phyloP scores from a whole-genome alignment of 2,797 vertebrate genomes.

The Molossus molossus region DNA sequence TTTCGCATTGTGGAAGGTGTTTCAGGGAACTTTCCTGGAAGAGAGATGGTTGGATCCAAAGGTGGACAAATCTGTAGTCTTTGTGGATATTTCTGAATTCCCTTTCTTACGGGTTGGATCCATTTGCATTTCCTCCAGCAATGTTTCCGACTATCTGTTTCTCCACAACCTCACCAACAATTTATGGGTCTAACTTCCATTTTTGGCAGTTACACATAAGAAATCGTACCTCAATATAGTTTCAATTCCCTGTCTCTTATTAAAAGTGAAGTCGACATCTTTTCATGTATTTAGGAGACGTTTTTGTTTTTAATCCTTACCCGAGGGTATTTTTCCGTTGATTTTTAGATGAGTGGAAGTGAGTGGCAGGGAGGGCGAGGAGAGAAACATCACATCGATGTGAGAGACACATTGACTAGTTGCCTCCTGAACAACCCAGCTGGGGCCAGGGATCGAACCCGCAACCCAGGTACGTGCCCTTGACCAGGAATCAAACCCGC shows the following conservation, averaged over 20 bases:
- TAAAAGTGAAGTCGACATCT: constrained; percentile 15
- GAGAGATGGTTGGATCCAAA: neutral
- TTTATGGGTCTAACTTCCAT: neutral
- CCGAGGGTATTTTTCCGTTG: no score
- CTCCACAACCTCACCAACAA: neutral
- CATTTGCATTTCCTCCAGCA: neutral
- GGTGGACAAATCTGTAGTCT: neutral
- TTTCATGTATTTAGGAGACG: constrained; percentile 15
- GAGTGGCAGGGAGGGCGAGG: no score
- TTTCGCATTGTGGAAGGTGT: neutral
- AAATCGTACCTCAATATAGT: neutral
- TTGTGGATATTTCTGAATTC: neutral
- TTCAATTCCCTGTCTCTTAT: constrained; percentile 12
- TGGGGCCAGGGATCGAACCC: no score
- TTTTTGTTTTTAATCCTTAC: neutral
- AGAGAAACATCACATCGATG: no score
- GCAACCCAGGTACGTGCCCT: no score
- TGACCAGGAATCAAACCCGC: no score
- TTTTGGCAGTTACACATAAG: neutral
- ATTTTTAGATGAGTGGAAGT: no score
- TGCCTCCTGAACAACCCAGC: no score
- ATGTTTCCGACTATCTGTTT: neutral
- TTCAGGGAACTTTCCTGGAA: neutral
- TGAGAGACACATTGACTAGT: no score
- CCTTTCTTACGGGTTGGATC: neutral